These are phyloP conservation scores for Petrolisthes manimaculis DNA, from an alignment of 2,888 invertebrate species.

Conservation along the genomic window DNA sequence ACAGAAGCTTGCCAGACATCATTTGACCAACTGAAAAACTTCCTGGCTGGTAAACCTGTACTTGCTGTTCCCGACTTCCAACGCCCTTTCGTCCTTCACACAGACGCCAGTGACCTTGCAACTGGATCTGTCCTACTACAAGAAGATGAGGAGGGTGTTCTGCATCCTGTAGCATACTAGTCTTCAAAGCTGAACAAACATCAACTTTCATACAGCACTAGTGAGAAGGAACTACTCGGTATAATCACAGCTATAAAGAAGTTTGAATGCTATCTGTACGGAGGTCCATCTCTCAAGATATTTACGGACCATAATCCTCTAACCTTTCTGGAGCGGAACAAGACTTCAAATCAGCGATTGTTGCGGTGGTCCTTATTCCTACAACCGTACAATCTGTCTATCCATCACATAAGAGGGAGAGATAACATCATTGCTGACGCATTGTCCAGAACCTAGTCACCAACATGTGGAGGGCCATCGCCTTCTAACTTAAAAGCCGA, in stretches of 20 bases:
- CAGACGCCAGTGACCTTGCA: constrained; percentile 2
- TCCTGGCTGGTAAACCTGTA: not conserved
- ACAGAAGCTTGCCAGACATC: not conserved
- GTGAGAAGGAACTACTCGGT: not conserved
- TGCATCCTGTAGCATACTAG: constrained; percentile 7
- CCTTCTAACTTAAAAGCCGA: too few relatives aligned
- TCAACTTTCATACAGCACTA: not conserved
- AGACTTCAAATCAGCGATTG: not conserved
- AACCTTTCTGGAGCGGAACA: not conserved
- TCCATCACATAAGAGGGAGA: not conserved
- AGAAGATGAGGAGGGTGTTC: not conserved
- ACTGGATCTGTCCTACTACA: constrained; percentile 5
- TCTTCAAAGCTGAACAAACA: not conserved
- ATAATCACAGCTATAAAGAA: not conserved
- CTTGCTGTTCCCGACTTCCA: not conserved
- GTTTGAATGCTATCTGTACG: not conserved
- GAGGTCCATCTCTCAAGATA: not conserved
- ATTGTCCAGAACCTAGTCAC: not conserved
- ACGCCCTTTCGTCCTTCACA: not conserved
- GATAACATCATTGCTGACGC: not conserved
- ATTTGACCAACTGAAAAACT: not conserved
- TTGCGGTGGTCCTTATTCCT: not conserved
- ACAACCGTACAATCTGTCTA: not conserved
- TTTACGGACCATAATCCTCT: not conserved
- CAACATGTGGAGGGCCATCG: too few relatives aligned